phyloP scores from a whole-genome alignment of 2,888 invertebrate species.

The Isotomurus palustris region DNA sequence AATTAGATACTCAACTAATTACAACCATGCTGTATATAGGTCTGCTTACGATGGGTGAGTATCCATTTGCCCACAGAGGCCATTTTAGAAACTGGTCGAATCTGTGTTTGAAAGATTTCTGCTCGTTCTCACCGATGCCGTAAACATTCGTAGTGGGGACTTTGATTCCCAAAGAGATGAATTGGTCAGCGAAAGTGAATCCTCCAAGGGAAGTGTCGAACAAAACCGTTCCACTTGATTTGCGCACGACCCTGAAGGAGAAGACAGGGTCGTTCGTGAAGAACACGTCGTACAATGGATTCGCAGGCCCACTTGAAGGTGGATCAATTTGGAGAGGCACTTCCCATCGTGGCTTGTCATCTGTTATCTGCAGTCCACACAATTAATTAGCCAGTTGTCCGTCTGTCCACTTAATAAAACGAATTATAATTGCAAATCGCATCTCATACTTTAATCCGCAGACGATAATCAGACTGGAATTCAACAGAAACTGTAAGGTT shows the following conservation, averaged over 20 bases:
- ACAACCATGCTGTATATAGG: neutral
- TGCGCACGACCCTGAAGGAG: slow-evolving; percentile 37
- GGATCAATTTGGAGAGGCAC: slow-evolving; percentile 39
- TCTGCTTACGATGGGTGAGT: slow-evolving; percentile 40
- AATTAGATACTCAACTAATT: neutral
- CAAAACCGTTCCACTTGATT: slow-evolving; percentile 25
- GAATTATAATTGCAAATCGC: neutral
- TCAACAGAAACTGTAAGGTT: slow-evolving; percentile 29
- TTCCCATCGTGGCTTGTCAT: slow-evolving; percentile 34
- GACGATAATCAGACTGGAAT: slow-evolving; percentile 40
- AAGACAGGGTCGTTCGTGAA: slow-evolving; percentile 28
- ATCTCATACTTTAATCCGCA: slow-evolving; percentile 33
- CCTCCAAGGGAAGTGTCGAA: slow-evolving; percentile 49
- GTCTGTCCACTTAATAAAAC: neutral
- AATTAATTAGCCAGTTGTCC: neutral
- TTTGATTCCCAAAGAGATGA: slow-evolving; percentile 51
- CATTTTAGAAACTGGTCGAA: slow-evolving; percentile 47
- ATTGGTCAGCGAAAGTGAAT: slow-evolving; percentile 52
- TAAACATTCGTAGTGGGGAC: slow-evolving; percentile 51
- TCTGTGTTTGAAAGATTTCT: slow-evolving; percentile 49
- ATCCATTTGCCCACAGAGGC: slow-evolving; percentile 51
- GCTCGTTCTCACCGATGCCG: slow-evolving; percentile 53
- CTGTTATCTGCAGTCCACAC: slow-evolving; percentile 26
- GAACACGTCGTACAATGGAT: slow-evolving; percentile 21
- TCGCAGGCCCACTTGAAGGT: slow-evolving; percentile 6